Evolutionary conservation across 2,797 vertebrate genomes (phyloP).

Genomic region (Sylvilagus floridanus): DNA sequence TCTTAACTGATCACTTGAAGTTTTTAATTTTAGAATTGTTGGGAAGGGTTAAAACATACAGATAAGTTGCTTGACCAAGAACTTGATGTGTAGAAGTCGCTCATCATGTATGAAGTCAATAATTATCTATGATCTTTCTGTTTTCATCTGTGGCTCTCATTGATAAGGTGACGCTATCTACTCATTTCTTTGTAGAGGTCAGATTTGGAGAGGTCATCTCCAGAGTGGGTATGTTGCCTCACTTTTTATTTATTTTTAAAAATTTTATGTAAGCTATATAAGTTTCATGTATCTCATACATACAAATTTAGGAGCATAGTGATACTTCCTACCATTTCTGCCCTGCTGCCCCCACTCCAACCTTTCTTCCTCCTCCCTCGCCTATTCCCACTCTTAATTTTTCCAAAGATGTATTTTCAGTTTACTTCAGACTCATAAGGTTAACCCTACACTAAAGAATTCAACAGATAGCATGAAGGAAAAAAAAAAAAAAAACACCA

Average conservation of each 20-base stretch:
- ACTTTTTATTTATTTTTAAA: not conserved
- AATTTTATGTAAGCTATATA: too few species aligned
- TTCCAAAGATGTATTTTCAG: too few species aligned
- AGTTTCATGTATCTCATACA: too few species aligned
- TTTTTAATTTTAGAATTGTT: constrained; percentile 27
- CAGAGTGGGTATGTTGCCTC: not conserved
- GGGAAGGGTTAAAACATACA: not conserved
- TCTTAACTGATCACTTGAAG: not conserved
- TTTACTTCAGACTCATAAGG: too few species aligned
- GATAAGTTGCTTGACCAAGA: not conserved
- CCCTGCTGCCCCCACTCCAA: too few species aligned
- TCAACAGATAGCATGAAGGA: too few species aligned
- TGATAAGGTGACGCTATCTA: not conserved
- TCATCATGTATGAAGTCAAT: not conserved
- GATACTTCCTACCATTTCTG: too few species aligned
- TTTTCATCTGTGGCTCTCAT: not conserved
- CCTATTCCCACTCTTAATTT: too few species aligned
- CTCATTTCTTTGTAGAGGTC: not conserved
- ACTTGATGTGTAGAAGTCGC: not conserved
- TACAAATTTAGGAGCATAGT: too few species aligned
- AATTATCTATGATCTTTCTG: not conserved
- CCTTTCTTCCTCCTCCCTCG: too few species aligned
- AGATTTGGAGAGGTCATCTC: not conserved
- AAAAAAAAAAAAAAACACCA: too few species aligned
- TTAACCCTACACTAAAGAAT: too few species aligned